Base-by-base conservation (phyloP, 2,797 vertebrate genomes). In the Sebastes melanostomus region DNA sequence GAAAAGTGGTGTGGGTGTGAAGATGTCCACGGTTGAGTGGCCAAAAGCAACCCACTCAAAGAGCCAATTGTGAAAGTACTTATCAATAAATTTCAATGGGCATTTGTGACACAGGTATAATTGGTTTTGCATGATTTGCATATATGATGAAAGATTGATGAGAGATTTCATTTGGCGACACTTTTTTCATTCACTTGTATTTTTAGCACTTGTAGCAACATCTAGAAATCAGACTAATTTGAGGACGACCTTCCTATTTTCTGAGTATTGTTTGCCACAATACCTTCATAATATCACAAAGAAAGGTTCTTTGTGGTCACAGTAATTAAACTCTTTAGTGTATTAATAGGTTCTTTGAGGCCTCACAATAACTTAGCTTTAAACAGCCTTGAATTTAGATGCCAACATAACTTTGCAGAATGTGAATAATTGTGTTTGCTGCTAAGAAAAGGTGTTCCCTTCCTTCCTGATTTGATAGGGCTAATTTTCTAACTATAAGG, bases 11-110 rank as follows among this genome's bases (percentile, higher is more conserved):
- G 93, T 91, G 92, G 92, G 93, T 77, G 92, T 91, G 87, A 92
- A 94, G 87, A 92, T 84, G 91, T 92, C 90, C 91, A 72, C 80
- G 78, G 76, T 75, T 83, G 75, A 93, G 90, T 82, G 87, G 83
- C 91, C 92, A 91, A 91, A 91, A 67, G 70, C 82, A 85, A 58
- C 91, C 92, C 87, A 91, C 92, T 89, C 83, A 81, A 88, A 81
- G 63, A 84, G 77, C 68, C 82, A 65, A 89, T 80, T 81, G 88
- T 78, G 78, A 81, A 65, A 78, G 84, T 73, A 58, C 88, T 90
- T 71, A 87, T 91, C 91, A 67, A 89, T 91, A 90, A 20, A 85
- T 82, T 86, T 82, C 78, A 81, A 75, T 25, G 75, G 85, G 73
- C 72, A 11, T 77, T 80, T 82, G 72, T 76, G 81, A 87, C 84